phyloP scores from a whole-genome alignment of 2,113 vertebrate species.

The Rhegmatorhina hoffmannsi region DNA sequence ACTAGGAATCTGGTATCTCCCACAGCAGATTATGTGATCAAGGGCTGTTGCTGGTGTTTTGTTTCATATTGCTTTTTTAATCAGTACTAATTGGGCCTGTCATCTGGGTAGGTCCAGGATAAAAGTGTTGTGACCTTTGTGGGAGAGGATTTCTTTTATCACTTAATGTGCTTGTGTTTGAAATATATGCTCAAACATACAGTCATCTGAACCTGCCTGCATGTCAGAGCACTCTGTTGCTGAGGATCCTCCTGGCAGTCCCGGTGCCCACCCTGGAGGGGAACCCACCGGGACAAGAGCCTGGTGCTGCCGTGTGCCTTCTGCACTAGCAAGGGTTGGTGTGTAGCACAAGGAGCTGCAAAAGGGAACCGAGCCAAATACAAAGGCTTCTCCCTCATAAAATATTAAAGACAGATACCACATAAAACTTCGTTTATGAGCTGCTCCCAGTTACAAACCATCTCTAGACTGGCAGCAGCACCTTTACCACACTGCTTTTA shows the following conservation, averaged over 20 bases:
- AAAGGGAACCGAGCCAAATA: not conserved
- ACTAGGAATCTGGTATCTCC: not conserved
- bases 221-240: not conserved
- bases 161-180: constrained; percentile 39
- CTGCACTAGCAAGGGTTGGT: not conserved
- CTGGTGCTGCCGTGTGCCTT: not conserved
- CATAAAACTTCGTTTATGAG: constrained; percentile 41
- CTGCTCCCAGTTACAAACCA: constrained; percentile 28
- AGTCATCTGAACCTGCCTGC: not conserved
- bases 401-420: constrained; percentile 4
- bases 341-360: not conserved
- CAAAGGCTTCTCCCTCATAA: not conserved
- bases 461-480: constrained; percentile 26
- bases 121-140: not conserved
- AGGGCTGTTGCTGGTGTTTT: not conserved
- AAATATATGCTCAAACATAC: not conserved
- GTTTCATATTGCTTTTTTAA: not conserved
- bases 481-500: constrained; percentile 37
- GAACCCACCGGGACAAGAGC: not conserved
- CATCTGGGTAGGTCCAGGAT: not conserved
- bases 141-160: constrained; percentile 8
- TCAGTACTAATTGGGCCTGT: not conserved
- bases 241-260: not conserved
- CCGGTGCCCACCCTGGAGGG: not conserved
- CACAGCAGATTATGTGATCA: not conserved